Percentiles rank a stretch among this genome's conserved stretches.
Conservation (phyloP, 2,888 invertebrate species). For the Protophormia terraenovae region DNA sequence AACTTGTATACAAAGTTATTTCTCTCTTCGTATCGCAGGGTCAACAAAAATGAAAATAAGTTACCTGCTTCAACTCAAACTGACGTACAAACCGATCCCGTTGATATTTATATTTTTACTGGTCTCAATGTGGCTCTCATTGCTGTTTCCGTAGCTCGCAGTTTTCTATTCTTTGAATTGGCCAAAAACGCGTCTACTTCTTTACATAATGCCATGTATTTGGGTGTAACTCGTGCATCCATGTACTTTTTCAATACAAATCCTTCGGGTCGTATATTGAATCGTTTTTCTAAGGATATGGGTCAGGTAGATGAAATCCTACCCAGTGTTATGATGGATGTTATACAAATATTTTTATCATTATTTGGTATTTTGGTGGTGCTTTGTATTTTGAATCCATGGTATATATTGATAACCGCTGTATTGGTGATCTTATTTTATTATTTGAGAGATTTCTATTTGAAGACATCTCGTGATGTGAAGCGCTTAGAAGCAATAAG, state of each 20-base stretch:
- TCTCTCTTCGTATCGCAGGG: no score
- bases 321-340: slow-evolving; percentile 80
- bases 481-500: slow-evolving; percentile 91
- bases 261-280: slow-evolving; percentile 90
- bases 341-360: slow-evolving; percentile 87
- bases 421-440: slow-evolving; percentile 88
- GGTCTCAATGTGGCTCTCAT: slow-evolving; percentile 81
- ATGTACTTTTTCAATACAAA: slow-evolving; percentile 95
- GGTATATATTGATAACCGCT: slow-evolving; percentile 87
- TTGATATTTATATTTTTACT: slow-evolving; percentile 82
- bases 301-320: slow-evolving; percentile 82
- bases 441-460: slow-evolving; percentile 87
- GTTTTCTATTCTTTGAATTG: slow-evolving; percentile 82
- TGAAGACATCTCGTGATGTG: slow-evolving; percentile 90
- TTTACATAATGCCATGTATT: slow-evolving; percentile 92
- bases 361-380: slow-evolving; percentile 91
- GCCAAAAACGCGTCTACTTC: slow-evolving; percentile 88
- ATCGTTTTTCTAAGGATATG: slow-evolving; percentile 95
- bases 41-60: slow-evolving; percentile 74
- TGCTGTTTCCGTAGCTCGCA: slow-evolving; percentile 78
- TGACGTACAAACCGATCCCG: slow-evolving; percentile 71
- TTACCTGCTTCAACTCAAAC: neutral
- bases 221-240: slow-evolving; percentile 89
- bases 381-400: slow-evolving; percentile 88
- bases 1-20: no score